These are phyloP conservation scores for Fistularia commersonii DNA, from an alignment of 2,797 vertebrate species.

Conservation along the genomic window DNA sequence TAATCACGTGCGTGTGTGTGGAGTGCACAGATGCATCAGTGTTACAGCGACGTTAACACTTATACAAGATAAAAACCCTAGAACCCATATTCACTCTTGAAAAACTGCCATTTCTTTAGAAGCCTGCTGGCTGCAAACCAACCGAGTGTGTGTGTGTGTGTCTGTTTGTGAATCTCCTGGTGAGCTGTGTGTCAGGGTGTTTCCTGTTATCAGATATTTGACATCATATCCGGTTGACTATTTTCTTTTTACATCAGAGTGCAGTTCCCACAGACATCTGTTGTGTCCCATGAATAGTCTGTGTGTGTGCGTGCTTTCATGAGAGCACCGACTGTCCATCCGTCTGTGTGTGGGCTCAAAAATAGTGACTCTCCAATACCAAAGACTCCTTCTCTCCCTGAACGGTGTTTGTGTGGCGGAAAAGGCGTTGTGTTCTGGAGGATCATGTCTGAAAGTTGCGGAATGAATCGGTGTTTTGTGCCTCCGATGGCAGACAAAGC, in stretches of 20 bases:
- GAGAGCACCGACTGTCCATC: conserved; percentile 56
- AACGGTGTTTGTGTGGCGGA: conserved; percentile 34
- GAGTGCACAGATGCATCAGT: too few species aligned
- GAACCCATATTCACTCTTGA: conserved; percentile 9
- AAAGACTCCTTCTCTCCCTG: conserved; percentile 53
- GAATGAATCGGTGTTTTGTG: conserved; percentile 79
- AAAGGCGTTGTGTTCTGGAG: conserved; percentile 48
- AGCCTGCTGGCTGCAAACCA: conserved; percentile 19
- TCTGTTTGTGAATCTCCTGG: conserved; percentile 7
- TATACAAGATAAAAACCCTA: conserved; percentile 34
- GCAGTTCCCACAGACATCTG: conserved; percentile 73
- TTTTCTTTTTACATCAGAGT: conserved; percentile 49
- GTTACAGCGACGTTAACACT: conserved; percentile 19
- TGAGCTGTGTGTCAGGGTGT: conserved; percentile 41
- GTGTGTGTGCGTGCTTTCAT: conserved; percentile 39
- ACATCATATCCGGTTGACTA: conserved; percentile 60
- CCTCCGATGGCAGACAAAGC: conserved; percentile 70
- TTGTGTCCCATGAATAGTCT: conserved; percentile 40
- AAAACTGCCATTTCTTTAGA: conserved; percentile 25
- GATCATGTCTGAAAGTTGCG: conserved; percentile 64
- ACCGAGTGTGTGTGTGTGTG: conserved; percentile 9
- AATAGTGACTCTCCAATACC: conserved; percentile 54
- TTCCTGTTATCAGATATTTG: conserved; percentile 53
- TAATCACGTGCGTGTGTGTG: too few species aligned
- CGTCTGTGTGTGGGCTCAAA: conserved; percentile 66